Evolutionary conservation across 2,888 invertebrate genomes (phyloP).

Genomic region (Mesorhabditis belari): DNA sequence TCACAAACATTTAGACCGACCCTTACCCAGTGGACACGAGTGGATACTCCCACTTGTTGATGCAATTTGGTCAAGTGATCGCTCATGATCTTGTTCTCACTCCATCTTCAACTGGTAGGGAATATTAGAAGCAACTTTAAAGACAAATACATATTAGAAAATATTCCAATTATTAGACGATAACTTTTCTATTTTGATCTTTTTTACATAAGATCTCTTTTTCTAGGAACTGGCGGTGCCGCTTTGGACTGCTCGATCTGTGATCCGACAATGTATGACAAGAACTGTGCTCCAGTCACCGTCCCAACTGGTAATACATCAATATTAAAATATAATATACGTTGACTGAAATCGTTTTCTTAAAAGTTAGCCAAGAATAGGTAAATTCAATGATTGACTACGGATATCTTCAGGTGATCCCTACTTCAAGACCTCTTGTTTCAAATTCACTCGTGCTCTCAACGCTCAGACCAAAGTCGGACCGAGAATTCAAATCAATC

Average conservation of each 20-base stretch:
- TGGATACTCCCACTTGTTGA: constrained; percentile 57
- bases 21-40: constrained; percentile 9
- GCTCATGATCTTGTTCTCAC: constrained; percentile 90
- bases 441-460: constrained; percentile 85
- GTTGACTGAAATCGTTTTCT: neutral
- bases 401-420: neutral
- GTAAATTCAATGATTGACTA: neutral
- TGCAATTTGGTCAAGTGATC: constrained; percentile 89
- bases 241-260: constrained; percentile 61
- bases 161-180: no score
- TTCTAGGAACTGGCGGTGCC: constrained; percentile 24
- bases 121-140: neutral
- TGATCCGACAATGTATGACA: constrained; percentile 66
- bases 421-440: constrained; percentile 65
- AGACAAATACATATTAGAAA: neutral
- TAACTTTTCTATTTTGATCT: no score
- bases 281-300: constrained; percentile 82
- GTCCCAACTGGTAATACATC: constrained; percentile 56
- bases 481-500: constrained; percentile 28
- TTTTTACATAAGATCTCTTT: neutral
- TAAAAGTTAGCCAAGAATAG: neutral
- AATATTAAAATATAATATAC: no score
- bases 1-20: constrained; percentile 4
- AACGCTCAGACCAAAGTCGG: constrained; percentile 76
- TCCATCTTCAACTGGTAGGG: constrained; percentile 62